Base-by-base conservation (phyloP, 2,888 invertebrate species). In the Chelonus formosanus region DNA sequence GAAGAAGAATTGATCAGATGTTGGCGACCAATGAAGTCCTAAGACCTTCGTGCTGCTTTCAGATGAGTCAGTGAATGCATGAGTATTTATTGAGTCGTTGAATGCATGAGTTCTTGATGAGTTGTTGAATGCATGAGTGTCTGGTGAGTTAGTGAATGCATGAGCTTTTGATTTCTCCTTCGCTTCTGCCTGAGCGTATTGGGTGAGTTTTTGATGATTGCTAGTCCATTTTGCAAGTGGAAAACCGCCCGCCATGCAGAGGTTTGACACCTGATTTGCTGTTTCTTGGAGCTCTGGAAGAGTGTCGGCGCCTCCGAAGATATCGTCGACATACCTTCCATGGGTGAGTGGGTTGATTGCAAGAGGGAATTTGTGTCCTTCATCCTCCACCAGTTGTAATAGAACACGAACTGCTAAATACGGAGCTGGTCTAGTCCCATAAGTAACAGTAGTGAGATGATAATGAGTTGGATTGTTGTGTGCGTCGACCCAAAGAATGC, bases 231-330 rank as follows among this genome's bases (percentile, higher is more conserved):
- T 70, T 0, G 68, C 65, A 0, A 69, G 45, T 0, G 69, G 68
- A 2, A 70, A 64, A 0, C 71, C 70, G 48, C 72, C 71, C 55
- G 70, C 69, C 40, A 5, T 54, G 65, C 20, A 20, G 20, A 20
- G 20, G 20, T 20, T 20, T 20, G 20, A 20, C 20, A 20, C 20
- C 20, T 20, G 2, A 2, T 20, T 2, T 20, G 20, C 20, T 20
- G 20, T 20, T 20, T 20, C 20, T 20, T 20, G 20, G 20, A 20
- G 20, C 20, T 20, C 20, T 20, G 20, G 20, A 20, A 20, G 20
- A 1, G 20, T 20, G 20, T 20, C 20, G 20, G 20, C 20, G 20
- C 20, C 20, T 20, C 20, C 20, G 20, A 20, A 20, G 2, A 20
- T 20, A 20, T 20, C 20, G 20, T 20, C 20, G 20, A 20, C 20